These are phyloP conservation scores for Pseudeuparius sepicola DNA, from an alignment of 2,888 invertebrate species.

Conservation along the genomic window DNA sequence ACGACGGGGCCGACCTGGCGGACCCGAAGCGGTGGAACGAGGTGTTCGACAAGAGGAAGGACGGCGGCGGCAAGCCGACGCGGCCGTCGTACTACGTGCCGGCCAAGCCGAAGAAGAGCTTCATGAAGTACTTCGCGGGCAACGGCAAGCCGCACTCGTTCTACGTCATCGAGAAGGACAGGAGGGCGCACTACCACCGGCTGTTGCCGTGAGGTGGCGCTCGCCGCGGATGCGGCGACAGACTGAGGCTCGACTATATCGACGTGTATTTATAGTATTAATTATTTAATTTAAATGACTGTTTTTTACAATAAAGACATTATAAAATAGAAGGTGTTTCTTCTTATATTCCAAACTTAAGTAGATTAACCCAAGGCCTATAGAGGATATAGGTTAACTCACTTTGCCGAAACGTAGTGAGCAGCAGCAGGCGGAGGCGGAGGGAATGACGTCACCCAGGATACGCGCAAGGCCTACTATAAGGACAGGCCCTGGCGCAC, in stretches of 20 bases:
- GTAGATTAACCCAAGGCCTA: no score
- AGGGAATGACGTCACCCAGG: no score
- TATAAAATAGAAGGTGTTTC: no score
- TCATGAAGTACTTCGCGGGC: constrained; percentile 66
- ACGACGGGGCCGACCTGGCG: constrained; percentile 32
- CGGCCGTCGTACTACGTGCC: constrained; percentile 67
- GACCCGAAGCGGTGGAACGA: constrained; percentile 36
- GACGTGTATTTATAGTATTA: constrained; percentile 20
- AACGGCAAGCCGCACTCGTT: constrained; percentile 81
- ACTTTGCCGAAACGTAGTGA: no score
- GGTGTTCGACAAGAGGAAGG: constrained; percentile 34
- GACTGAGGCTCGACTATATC: constrained; percentile 17
- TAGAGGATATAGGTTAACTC: no score
- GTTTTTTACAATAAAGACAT: constrained; percentile 19
- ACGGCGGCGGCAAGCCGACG: constrained; percentile 42
- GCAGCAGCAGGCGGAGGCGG: no score
- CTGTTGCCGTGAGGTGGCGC: constrained; percentile 50
- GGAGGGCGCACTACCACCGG: constrained; percentile 67
- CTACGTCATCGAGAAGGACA: constrained; percentile 74
- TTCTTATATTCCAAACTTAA: no score
- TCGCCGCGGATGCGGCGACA: no score
- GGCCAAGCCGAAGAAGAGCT: constrained; percentile 53
- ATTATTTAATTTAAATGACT: constrained; percentile 20
- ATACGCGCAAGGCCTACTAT: no score
- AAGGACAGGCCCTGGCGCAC: no score